Conservation (phyloP, 1,140 invertebrate genomes). For the Bombus affinis region DNA sequence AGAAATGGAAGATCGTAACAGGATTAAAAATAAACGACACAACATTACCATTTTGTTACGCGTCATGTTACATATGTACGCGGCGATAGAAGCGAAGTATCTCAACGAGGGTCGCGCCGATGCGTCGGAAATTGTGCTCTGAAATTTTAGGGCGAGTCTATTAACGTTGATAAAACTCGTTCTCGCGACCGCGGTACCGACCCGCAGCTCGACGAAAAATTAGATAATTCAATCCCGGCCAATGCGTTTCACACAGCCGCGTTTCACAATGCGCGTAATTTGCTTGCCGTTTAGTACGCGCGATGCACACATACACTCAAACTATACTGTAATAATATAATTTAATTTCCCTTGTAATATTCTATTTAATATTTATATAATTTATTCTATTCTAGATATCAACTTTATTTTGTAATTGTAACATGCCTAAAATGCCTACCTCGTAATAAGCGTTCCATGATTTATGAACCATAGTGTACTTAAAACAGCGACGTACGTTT, state of each 20-base stretch:
- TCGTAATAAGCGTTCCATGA: too few species aligned
- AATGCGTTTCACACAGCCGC: not conserved
- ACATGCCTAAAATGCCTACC: too few species aligned
- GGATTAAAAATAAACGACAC: not conserved
- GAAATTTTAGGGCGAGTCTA: constrained; percentile 36
- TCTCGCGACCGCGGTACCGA: not conserved
- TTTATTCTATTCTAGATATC: too few species aligned
- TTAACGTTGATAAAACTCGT: constrained; percentile 35
- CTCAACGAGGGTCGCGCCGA: constrained; percentile 25
- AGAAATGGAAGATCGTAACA: too few species aligned
- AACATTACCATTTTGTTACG: not conserved
- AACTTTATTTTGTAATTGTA: too few species aligned
- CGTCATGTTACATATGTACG: not conserved
- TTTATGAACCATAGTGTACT: too few species aligned
- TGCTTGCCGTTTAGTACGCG: not conserved
- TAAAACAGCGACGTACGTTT: not conserved
- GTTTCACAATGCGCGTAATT: constrained; percentile 3
- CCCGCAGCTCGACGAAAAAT: constrained; percentile 2
- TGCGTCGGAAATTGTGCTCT: constrained; percentile 36
- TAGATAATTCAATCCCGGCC: constrained; percentile 30
- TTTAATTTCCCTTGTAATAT: too few species aligned
- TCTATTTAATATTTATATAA: too few species aligned
- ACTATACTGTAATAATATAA: too few species aligned
- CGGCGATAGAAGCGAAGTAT: not conserved
- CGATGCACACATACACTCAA: not conserved